phyloP scores from a whole-genome alignment of 2,797 vertebrate species.

The Oophaga sylvatica region DNA sequence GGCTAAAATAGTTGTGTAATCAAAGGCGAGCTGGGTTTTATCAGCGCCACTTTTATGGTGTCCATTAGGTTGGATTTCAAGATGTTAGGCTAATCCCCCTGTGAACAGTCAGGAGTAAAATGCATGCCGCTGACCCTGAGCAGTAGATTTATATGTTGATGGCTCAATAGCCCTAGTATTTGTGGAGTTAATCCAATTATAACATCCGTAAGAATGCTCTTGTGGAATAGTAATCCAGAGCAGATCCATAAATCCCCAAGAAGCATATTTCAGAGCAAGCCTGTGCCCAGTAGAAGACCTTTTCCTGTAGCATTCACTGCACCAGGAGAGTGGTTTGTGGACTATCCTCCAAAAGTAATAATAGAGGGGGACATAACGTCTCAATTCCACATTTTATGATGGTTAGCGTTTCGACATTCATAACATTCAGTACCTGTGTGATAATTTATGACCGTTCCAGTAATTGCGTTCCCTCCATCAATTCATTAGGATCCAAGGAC shows the following conservation, averaged over 20 bases:
- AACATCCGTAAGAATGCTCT: constrained; percentile 57
- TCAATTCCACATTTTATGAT: background rate
- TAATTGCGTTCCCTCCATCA: background rate
- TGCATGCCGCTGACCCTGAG: constrained; percentile 31
- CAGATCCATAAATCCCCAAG: constrained; percentile 52
- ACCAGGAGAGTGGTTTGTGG: background rate
- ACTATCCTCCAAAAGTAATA: background rate
- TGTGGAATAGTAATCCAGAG: constrained; percentile 46
- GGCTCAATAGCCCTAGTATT: constrained; percentile 51
- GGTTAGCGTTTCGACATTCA: background rate
- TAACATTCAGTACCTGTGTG: background rate
- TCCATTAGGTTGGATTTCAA: constrained; percentile 29
- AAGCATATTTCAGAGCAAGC: constrained; percentile 20
- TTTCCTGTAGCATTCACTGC: background rate
- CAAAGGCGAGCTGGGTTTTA: background rate
- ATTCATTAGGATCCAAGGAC: background rate
- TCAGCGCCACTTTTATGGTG: constrained; percentile 24
- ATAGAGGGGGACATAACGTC: background rate
- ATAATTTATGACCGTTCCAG: background rate
- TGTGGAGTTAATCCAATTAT: constrained; percentile 57
- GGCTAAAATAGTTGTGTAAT: background rate
- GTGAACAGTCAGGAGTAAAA: constrained; percentile 27
- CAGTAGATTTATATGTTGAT: constrained; percentile 44
- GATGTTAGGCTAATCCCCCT: constrained; percentile 20
- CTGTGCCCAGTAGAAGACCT: constrained; percentile 19